Evolutionary conservation across 2,888 invertebrate genomes (phyloP), one percentile per base, ranked within the genome.

Genomic region (Hyles lineata): DNA sequence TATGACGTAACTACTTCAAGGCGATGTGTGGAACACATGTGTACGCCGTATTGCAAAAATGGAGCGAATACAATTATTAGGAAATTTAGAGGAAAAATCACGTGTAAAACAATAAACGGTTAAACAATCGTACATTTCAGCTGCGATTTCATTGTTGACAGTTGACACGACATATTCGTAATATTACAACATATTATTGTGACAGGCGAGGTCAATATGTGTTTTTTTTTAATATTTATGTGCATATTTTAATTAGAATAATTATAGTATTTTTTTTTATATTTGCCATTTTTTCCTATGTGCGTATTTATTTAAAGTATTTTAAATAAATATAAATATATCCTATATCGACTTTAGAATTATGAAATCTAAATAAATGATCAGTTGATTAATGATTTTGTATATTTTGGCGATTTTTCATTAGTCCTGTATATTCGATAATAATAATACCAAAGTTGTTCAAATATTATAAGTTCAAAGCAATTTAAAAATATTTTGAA

Each of bases 121-220:
- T 55, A 55, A 55, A 55, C n/a, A 55, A 55, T 55, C 55, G n/a
- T 55, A 55, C 1, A 55, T 55, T 55, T 55, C n/a, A 55, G 17
- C 8, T 19, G n/a, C n/a, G 55, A 55, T 55, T 55, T 55, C n/a
- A 55, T 55, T n/a, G 55, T 55, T 55, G 55, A n/a, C 19, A 55
- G 55, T 55, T 55, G 55, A n/a, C 2, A 55, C 55, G n/a, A n/a
- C 55, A 55, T 55, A 19, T n/a, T n/a, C 55, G 55, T n/a, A n/a
- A 55, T 55, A 55, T 55, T 55, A 55, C 55, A 55, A 55, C 55
- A 55, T 55, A n/a, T 55, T 55, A n/a, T 55, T 55, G 55, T 55
- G 55, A n/a, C 55, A n/a, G 7, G 5, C n/a, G n/a, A 55, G 55
- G 55, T 55, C 55, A 55, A 55, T 55, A 17, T 17, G 55, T 55